Percentiles rank a stretch among this genome's conserved stretches.
Evolutionary conservation across 2,113 vertebrate species (phyloP).

Genomic region (Sclerurus mexicanus): DNA sequence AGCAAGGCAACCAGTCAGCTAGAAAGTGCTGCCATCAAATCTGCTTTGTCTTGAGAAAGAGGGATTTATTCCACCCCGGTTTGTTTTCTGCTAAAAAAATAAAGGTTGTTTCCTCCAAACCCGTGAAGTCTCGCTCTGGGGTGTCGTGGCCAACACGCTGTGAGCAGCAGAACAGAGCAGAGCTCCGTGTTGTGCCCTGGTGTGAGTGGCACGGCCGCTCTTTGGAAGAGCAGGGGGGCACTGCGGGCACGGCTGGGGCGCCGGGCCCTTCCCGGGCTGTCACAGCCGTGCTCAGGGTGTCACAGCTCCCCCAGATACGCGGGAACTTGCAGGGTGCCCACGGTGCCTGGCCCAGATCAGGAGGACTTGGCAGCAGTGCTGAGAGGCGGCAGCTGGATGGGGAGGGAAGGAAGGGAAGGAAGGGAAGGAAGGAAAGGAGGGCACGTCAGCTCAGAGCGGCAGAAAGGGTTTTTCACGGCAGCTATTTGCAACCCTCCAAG

Average conservation of each 20-base stretch:
- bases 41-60: background rate
- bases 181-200: background rate
- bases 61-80: background rate
- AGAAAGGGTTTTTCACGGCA: constrained; percentile 79
- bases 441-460: constrained; percentile 81
- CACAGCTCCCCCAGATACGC: background rate
- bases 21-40: constrained; percentile 16
- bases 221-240: no score
- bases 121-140: background rate
- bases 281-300: background rate
- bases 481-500: constrained; percentile 92
- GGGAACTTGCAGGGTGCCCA: background rate
- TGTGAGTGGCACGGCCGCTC: no score
- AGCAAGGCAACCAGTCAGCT: constrained; percentile 37
- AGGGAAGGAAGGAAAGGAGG: constrained; percentile 73
- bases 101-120: background rate
- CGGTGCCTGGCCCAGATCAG: constrained; percentile 12
- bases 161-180: background rate
- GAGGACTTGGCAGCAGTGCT: constrained; percentile 49
- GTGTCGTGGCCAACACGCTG: accelerated
- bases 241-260: background rate
- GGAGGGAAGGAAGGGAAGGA: constrained; percentile 73
- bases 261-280: background rate
- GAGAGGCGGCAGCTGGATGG: constrained; percentile 71
- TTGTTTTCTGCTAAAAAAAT: background rate